Evolutionary conservation across 2,797 vertebrate genomes (phyloP), one percentile per base, ranked within the genome.

Genomic region (Hoplostethus mediterraneus): DNA sequence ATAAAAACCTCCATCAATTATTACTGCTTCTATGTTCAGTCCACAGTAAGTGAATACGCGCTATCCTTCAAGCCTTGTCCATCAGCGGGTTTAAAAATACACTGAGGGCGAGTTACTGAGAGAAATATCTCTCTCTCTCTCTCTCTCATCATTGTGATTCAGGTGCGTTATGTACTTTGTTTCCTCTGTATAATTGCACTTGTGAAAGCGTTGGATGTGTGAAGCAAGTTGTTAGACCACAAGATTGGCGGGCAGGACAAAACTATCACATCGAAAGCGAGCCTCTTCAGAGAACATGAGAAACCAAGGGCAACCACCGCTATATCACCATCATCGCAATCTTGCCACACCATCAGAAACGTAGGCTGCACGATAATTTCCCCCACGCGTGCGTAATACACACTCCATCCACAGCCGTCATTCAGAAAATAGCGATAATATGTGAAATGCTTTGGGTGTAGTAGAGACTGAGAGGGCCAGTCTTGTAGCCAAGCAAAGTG

Each of bases 1-100:
- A 82, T 89, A 92, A 89, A 92, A 93, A 80, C 78, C 64, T 66
- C 85, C 87, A 90, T 92, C 47, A 89, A 93, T 93, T 91, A 92
- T 93, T 91, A 17, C 82, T 76, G 69, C 54, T 12, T 72, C 63
- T 82, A 82, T 59, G 80, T 76, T 74, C 58, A 73, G 73, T 66
- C 73, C 48, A 42, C 44, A 71, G 67, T 63, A 49, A 36, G 67
- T 60, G 40, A 16, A 61, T 49, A 75, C 42, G 63, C 62, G 63
- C 81, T 12, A 65, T 71, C 71, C 75, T 79, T 62, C 60, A 69
- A 80, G 59, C 80, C 63, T 47, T 55, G 75, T 87, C 82, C 89
- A 89, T 91, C 85, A 84, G 36, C 52, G 73, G 36, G 81, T 60
- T 72, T 85, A 87, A 88, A 92, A 90, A 92, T 90, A 90, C 74